Percentiles rank a stretch among this genome's conserved stretches.
Evolutionary conservation across 1,140 invertebrate species (phyloP).

Genomic region (Ceratitis capitata): DNA sequence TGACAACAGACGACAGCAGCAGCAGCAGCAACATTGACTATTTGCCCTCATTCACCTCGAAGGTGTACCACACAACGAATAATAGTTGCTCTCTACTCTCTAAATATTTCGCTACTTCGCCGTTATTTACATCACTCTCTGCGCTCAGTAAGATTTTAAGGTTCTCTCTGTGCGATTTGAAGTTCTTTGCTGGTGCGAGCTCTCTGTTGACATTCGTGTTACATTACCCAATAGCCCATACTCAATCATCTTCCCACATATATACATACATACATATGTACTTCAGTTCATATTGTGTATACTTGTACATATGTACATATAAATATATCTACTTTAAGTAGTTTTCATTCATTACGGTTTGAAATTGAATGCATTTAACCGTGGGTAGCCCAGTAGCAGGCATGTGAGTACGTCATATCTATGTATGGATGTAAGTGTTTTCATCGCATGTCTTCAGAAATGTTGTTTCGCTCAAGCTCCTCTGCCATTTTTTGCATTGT

Average conservation of each 20-base stretch:
- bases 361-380: neutral
- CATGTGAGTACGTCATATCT: too few relatives aligned
- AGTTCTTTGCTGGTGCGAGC: neutral
- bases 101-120: too few relatives aligned
- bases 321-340: neutral
- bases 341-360: neutral
- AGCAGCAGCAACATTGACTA: neutral
- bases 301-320: neutral
- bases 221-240: neutral
- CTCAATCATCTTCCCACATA: neutral
- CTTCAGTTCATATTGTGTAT: neutral
- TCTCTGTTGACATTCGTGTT: slow-evolving; percentile 22
- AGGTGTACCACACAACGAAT: neutral
- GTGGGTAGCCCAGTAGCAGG: neutral
- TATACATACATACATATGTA: neutral
- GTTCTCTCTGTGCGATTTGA: neutral
- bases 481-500: too few relatives aligned
- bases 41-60: neutral
- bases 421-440: too few relatives aligned
- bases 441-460: too few relatives aligned
- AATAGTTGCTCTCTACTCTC: neutral
- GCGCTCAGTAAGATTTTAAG: neutral
- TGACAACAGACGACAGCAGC: neutral
- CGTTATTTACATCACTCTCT: neutral
- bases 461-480: too few relatives aligned